Evolutionary conservation across 2,888 invertebrate genomes (phyloP).

Genomic region (Dinocampus coccinellae): DNA sequence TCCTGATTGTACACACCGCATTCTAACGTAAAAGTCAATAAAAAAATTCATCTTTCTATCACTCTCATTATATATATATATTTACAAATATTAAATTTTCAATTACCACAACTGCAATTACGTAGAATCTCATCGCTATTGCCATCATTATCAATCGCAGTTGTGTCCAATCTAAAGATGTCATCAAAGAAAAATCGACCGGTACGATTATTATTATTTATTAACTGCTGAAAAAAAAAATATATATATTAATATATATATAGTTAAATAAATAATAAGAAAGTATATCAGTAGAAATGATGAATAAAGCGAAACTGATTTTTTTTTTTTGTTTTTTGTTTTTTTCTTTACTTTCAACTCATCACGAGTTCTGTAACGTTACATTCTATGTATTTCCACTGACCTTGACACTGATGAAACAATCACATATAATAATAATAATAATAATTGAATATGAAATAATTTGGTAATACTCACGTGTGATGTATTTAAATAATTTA

Average conservation of each 20-base stretch:
- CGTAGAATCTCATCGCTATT: conserved; percentile 72
- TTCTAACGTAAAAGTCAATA: conserved; percentile 71
- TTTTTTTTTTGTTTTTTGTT: too few species aligned
- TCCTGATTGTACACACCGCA: conserved; percentile 88
- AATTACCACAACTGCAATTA: conserved; percentile 82
- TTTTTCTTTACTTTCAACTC: too few species aligned
- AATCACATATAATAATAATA: neutral
- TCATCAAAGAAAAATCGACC: conserved; percentile 81
- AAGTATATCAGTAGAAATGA: too few species aligned
- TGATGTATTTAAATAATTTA: neutral
- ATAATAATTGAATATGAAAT: too few species aligned
- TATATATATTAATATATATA: neutral
- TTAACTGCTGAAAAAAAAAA: conserved; percentile 19
- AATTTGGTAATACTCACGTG: neutral
- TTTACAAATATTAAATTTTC: neutral
- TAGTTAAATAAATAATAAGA: neutral
- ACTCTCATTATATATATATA: conserved; percentile 35
- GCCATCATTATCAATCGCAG: conserved; percentile 68
- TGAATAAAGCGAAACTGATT: too few species aligned
- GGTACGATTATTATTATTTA: conserved; percentile 71
- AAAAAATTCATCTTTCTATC: too few species aligned
- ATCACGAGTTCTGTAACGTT: too few species aligned
- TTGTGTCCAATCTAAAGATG: conserved; percentile 76
- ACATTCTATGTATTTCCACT: too few species aligned
- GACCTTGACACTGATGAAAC: neutral